Percentiles rank a stretch among this genome's conserved stretches.
phyloP scores from a whole-genome alignment of 2,888 invertebrate genomes.

The Caenorhabditis uteleia region DNA sequence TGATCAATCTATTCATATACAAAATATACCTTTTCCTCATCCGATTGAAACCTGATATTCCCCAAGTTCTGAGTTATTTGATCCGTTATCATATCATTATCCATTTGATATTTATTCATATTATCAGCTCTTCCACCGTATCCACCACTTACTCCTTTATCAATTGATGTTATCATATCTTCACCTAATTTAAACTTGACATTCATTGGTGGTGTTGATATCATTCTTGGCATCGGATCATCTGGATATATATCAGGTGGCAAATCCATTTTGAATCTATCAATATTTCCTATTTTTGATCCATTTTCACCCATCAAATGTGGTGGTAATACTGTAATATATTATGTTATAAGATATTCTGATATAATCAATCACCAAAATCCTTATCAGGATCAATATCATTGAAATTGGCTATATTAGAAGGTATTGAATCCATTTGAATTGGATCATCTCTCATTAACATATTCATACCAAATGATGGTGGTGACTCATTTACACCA shows the following conservation, averaged over 20 bases:
- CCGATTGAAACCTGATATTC: slow-evolving; percentile 21
- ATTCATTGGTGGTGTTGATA: slow-evolving; percentile 22
- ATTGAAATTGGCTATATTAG: too few species aligned
- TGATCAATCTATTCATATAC: too few species aligned
- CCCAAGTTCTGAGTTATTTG: slow-evolving; percentile 16
- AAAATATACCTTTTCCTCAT: slow-evolving; percentile 21
- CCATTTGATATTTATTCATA: neutral
- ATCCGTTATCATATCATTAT: neutral
- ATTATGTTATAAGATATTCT: too few species aligned
- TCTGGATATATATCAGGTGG: slow-evolving; percentile 34
- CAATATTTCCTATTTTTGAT: slow-evolving; percentile 19
- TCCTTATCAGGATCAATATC: too few species aligned
- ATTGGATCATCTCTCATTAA: neutral
- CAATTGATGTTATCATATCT: slow-evolving; percentile 26
- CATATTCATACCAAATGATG: neutral
- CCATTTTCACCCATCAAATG: slow-evolving; percentile 21
- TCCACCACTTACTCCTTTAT: slow-evolving; percentile 27
- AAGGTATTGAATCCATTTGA: too few species aligned
- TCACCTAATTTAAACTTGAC: slow-evolving; percentile 28
- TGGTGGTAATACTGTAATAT: slow-evolving; percentile 9
- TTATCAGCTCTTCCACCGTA: too few species aligned
- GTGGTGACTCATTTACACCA: slow-evolving; percentile 16
- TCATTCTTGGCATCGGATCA: slow-evolving; percentile 36
- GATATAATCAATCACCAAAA: too few species aligned
- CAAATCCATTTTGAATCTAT: slow-evolving; percentile 41